Evolutionary conservation across 2,113 vertebrate species (phyloP), one percentile per base, ranked within the genome.

Genomic region (Mellivora capensis): DNA sequence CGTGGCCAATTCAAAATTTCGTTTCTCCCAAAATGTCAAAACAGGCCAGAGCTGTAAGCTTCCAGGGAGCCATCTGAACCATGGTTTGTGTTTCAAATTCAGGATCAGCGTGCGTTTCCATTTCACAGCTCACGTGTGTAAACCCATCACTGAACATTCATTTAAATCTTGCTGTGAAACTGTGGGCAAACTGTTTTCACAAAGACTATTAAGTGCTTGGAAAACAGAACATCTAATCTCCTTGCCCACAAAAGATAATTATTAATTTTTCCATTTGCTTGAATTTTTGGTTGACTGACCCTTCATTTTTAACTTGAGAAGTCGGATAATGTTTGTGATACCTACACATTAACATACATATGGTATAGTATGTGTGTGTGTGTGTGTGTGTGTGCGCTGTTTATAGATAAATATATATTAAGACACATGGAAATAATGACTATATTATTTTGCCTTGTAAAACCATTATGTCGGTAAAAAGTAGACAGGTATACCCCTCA

Each of bases 191-290:
- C 27, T 76, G 37, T 97, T 79, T 92, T 88, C 54, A 42, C 11
- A 72, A 52, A 77, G 29, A 54, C 12, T 9, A 23, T 54, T 11
- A 87, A 74, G 20, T 23, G 29, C 67, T 95, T 6, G n/a, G 67
- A 29, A 90, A 98, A 93, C 11, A 47, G 44, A 62, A 0, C 0
- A 18, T 52, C 44, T 54, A 31, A 74, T 93, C 74, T 49, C 74
- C 57, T 96, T 25, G 94, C 74, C 23, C 21, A 84, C 29, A 80
- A 84, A 77, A 98, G 93, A 61, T 54, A 79, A 96, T 94, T 94
- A 79, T 0, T 6, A 77, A 77, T 39, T 93, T 87, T 81, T 86
- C 0, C 5, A 82, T 90, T 97, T 25, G 20, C 11, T 86, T 96
- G 34, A 95, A 97, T 37, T 90, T 76, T 29, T 90, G 80, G 31